phyloP scores from a whole-genome alignment of 2,797 vertebrate genomes.

The Bradypodion pumilum region DNA sequence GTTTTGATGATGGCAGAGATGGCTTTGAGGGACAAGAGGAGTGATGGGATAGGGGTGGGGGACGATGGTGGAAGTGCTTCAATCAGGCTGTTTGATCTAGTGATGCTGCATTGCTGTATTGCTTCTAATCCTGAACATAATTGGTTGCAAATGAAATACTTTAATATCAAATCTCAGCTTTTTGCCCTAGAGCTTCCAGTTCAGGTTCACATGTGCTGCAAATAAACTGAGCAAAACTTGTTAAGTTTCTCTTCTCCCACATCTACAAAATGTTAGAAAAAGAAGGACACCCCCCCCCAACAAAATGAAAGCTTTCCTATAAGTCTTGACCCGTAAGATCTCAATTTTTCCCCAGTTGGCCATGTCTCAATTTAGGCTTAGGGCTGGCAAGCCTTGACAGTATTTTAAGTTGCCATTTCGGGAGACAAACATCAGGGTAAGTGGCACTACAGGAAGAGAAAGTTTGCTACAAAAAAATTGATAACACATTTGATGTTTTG shows the following conservation, averaged over 20 bases:
- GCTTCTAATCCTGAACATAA: conserved; percentile 72
- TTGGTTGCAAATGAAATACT: conserved; percentile 74
- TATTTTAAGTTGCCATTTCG: too few relatives aligned
- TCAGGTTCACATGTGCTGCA: conserved; percentile 59
- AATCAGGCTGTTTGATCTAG: conserved; percentile 63
- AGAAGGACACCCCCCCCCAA: not conserved
- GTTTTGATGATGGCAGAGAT: conserved; percentile 70
- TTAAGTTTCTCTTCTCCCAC: not conserved
- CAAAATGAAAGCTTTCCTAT: not conserved
- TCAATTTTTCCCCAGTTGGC: not conserved
- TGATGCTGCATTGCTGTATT: conserved; percentile 53
- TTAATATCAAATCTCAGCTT: conserved; percentile 72
- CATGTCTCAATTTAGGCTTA: too few relatives aligned
- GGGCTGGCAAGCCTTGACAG: too few relatives aligned
- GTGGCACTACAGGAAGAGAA: too few relatives aligned
- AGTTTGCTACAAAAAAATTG: too few relatives aligned
- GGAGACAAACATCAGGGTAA: too few relatives aligned
- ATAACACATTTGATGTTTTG: too few relatives aligned
- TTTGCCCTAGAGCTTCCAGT: conserved; percentile 68
- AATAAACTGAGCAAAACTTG: conserved; percentile 59
- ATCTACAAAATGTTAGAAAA: not conserved
- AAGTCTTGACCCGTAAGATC: too few relatives aligned
- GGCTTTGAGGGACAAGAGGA: conserved; percentile 59
- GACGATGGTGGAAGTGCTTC: not conserved
- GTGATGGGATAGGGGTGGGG: not conserved